phyloP scores from a whole-genome alignment of 1,140 invertebrate genomes.

The Steinernema khuongi region DNA sequence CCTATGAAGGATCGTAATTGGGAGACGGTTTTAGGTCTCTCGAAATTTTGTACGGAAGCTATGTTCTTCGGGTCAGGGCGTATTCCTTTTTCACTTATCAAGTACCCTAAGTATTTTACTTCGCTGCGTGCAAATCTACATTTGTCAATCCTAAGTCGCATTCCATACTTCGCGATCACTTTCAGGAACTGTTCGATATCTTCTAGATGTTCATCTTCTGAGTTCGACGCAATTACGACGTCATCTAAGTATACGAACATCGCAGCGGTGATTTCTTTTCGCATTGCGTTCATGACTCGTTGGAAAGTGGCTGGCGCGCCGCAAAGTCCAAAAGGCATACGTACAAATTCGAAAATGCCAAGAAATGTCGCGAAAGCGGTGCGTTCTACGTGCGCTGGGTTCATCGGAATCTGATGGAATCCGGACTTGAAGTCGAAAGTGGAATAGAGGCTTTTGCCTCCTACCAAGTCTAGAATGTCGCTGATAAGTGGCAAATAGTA shows the following conservation, averaged over 20 bases:
- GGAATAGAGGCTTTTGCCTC: slow-evolving; percentile 12
- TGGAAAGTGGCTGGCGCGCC: slow-evolving; percentile 25
- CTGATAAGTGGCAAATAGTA: slow-evolving; percentile 19
- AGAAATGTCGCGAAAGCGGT: slow-evolving; percentile 31
- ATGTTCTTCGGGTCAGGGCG: slow-evolving; percentile 25
- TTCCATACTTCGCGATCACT: slow-evolving; percentile 2
- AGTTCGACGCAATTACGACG: not conserved
- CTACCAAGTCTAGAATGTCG: slow-evolving; percentile 21
- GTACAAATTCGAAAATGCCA: slow-evolving; percentile 28
- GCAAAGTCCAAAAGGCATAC: slow-evolving; percentile 31
- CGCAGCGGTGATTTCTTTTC: slow-evolving; percentile 20
- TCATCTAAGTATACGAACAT: slow-evolving; percentile 28
- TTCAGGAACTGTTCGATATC: slow-evolving; percentile 26
- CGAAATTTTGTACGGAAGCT: slow-evolving; percentile 20
- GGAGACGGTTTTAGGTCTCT: slow-evolving; percentile 27
- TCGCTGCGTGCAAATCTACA: slow-evolving; percentile 23
- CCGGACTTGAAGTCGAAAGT: slow-evolving; percentile 24
- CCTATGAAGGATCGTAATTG: slow-evolving; percentile 34
- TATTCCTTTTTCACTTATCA: slow-evolving; percentile 31
- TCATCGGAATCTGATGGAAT: slow-evolving; percentile 20
- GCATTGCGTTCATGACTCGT: slow-evolving; percentile 28
- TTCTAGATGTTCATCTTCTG: slow-evolving; percentile 25
- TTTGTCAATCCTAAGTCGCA: slow-evolving; percentile 15
- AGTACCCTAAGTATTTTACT: slow-evolving; percentile 27
- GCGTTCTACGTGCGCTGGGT: not conserved